Percentiles rank a stretch among this genome's conserved stretches.
These are phyloP conservation scores for Liopterus haemorrhoidalis DNA, from an alignment of 2,888 invertebrate species.

Conservation along the genomic window DNA sequence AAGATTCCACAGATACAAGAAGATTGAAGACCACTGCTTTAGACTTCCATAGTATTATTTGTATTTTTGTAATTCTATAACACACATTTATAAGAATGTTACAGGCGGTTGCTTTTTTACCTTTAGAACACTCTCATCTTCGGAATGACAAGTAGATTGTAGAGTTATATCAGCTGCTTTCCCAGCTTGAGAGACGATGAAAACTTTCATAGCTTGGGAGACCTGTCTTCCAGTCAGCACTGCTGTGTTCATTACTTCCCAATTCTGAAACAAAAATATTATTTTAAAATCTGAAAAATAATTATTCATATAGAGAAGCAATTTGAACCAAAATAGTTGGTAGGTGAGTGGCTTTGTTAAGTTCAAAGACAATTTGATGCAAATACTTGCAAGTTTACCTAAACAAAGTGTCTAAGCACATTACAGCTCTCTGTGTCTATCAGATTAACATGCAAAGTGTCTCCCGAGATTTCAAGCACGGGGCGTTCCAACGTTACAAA, in stretches of 20 bases:
- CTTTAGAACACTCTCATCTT: slow-evolving; percentile 93
- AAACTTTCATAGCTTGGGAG: slow-evolving; percentile 90
- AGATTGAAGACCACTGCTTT: too few relatives aligned
- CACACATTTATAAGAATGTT: too few relatives aligned
- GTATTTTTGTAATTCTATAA: too few relatives aligned
- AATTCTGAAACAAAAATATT: slow-evolving; percentile 61
- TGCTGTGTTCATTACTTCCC: slow-evolving; percentile 93
- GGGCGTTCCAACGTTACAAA: too few relatives aligned
- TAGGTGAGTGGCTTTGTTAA: not conserved
- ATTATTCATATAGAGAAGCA: slow-evolving; percentile 4
- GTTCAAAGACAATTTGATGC: slow-evolving; percentile 11
- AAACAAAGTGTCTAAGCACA: slow-evolving; percentile 17
- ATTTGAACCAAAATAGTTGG: not conserved
- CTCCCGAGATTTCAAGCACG: too few relatives aligned
- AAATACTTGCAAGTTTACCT: slow-evolving; percentile 15
- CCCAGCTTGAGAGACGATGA: slow-evolving; percentile 90
- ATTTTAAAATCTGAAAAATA: slow-evolving; percentile 3
- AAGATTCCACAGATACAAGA: too few relatives aligned
- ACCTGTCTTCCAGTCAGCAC: slow-evolving; percentile 90
- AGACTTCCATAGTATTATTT: too few relatives aligned
- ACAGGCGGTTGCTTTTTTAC: slow-evolving; percentile 48
- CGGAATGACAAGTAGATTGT: slow-evolving; percentile 90
- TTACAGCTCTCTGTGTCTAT: slow-evolving; percentile 12
- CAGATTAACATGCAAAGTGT: slow-evolving; percentile 19
- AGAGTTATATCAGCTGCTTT: slow-evolving; percentile 92